These are phyloP conservation scores for Calliphora vicina DNA, from an alignment of 1,140 invertebrate species.

Conservation along the genomic window DNA sequence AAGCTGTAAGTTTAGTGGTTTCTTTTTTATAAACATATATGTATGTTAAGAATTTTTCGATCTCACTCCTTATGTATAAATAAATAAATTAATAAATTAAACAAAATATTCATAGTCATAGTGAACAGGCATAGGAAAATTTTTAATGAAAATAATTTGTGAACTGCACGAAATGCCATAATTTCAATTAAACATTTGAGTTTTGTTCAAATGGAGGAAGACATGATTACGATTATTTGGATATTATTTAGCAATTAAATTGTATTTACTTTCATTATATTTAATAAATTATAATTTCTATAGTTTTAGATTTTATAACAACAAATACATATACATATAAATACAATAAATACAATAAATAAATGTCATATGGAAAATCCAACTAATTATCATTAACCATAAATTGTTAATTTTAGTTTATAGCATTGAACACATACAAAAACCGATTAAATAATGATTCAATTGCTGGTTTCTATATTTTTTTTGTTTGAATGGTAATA, in stretches of 20 bases:
- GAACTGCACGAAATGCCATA: neutral
- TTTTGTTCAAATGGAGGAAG: neutral
- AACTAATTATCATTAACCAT: constrained; percentile 18
- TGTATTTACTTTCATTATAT: no score
- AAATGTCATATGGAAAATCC: neutral
- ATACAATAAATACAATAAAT: no score
- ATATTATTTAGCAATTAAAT: no score
- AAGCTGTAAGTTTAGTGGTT: no score
- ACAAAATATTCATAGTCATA: neutral
- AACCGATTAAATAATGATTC: neutral
- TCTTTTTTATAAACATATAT: no score
- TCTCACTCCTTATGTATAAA: no score
- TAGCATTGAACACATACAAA: neutral
- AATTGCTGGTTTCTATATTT: no score
- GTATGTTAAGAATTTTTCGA: no score
- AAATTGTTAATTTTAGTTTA: neutral
- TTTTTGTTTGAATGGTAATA: neutral
- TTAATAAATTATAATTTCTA: no score
- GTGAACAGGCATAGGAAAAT: neutral
- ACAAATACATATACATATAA: neutral
- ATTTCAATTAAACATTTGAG: no score
- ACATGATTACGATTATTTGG: no score
- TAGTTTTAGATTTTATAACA: neutral
- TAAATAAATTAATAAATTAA: neutral
- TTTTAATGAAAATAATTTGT: neutral